phyloP scores from a whole-genome alignment of 1,140 invertebrate species.

The Spodoptera frugiperda region DNA sequence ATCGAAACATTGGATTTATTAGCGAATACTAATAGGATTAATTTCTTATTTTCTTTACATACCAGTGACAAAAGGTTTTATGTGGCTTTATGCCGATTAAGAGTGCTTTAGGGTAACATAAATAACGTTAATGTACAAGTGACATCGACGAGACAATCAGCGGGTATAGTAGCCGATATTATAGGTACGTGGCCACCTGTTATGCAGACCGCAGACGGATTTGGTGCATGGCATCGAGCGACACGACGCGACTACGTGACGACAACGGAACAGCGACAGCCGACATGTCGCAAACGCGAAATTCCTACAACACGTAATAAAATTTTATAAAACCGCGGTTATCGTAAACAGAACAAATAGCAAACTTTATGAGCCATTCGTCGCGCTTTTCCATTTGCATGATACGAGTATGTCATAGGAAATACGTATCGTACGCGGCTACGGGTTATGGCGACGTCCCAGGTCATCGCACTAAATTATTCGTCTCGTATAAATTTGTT shows the following conservation, averaged over 20 bases:
- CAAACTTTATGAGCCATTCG: conserved; percentile 80
- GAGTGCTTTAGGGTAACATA: neutral
- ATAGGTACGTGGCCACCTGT: conserved; percentile 26
- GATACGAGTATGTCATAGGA: conserved; percentile 69
- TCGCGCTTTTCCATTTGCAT: conserved; percentile 82
- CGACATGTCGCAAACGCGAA: conserved; percentile 59
- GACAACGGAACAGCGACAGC: conserved; percentile 46
- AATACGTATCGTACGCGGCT: conserved; percentile 48
- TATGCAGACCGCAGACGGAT: conserved; percentile 40
- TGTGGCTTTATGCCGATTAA: conserved; percentile 31
- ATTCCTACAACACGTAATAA: conserved; percentile 71
- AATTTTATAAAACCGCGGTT: conserved; percentile 81
- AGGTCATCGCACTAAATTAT: conserved; percentile 52
- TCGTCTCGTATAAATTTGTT: conserved; percentile 45
- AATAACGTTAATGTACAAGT: neutral
- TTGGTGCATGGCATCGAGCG: conserved; percentile 12
- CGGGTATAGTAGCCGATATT: conserved; percentile 25
- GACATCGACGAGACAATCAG: neutral
- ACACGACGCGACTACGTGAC: conserved; percentile 38
- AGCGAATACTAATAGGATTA: conserved; percentile 23
- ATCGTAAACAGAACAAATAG: conserved; percentile 84
- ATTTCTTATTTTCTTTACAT: conserved; percentile 25
- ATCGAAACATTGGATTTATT: conserved; percentile 24
- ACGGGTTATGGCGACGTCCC: conserved; percentile 52
- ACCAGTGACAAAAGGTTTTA: conserved; percentile 23